These are phyloP conservation scores for Caradrina clavipalpis DNA, from an alignment of 2,888 invertebrate species.

Conservation along the genomic window DNA sequence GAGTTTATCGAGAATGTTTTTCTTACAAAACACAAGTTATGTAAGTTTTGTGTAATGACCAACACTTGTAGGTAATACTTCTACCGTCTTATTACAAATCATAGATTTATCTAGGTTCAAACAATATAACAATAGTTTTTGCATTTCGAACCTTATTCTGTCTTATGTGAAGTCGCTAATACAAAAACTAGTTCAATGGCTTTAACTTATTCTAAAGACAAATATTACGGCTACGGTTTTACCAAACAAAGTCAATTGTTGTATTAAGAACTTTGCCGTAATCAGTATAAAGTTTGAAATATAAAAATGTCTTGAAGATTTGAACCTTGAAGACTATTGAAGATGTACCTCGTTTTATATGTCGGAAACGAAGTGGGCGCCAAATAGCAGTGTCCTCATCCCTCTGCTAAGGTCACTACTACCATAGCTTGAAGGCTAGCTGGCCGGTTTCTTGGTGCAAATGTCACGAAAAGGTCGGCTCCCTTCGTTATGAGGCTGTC, in stretches of 20 bases:
- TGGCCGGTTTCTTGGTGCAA: constrained; percentile 47
- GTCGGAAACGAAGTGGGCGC: not conserved
- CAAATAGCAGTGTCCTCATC: not conserved
- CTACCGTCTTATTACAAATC: no score
- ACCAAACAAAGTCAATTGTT: not conserved
- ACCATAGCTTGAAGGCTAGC: constrained; percentile 29
- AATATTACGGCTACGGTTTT: not conserved
- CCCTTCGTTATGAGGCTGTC: constrained; percentile 40
- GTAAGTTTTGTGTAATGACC: no score
- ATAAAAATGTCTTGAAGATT: no score
- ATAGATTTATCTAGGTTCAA: no score
- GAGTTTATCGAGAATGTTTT: not conserved
- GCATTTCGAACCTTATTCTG: no score
- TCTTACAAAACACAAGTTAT: not conserved
- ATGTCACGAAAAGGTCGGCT: constrained; percentile 59
- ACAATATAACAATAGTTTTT: no score
- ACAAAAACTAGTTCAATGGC: no score
- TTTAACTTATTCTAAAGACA: no score
- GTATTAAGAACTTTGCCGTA: not conserved
- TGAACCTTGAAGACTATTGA: not conserved
- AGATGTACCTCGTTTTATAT: not conserved
- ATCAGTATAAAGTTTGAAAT: not conserved
- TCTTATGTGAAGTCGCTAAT: no score
- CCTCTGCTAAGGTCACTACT: constrained; percentile 42
- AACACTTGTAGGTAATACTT: no score